Evolutionary conservation across 2,888 invertebrate genomes (phyloP).

Genomic region (Agrotis ipsilon): DNA sequence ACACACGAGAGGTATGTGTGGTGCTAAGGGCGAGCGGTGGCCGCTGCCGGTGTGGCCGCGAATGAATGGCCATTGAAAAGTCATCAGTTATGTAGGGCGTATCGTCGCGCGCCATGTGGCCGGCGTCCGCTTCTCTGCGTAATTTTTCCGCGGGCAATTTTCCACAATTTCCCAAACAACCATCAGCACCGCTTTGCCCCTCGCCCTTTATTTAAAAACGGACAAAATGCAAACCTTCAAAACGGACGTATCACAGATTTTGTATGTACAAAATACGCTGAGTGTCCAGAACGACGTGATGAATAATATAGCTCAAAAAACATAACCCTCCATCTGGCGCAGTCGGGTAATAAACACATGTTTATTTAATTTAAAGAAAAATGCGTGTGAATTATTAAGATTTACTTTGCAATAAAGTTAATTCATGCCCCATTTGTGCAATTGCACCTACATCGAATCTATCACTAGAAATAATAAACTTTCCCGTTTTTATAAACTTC

Average conservation of each 20-base stretch:
- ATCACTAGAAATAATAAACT: not conserved
- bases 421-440: no score
- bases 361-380: constrained; percentile 25
- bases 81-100: constrained; percentile 90
- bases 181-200: constrained; percentile 74
- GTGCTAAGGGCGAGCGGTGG: constrained; percentile 69
- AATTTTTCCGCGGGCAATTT: constrained; percentile 88
- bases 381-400: constrained; percentile 2
- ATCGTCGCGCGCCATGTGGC: constrained; percentile 89
- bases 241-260: constrained; percentile 67
- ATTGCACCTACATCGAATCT: not conserved
- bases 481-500: constrained; percentile 21
- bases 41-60: constrained; percentile 77
- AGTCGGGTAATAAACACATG: not conserved
- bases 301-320: constrained; percentile 68
- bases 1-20: constrained; percentile 74
- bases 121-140: constrained; percentile 78
- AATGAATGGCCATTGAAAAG: constrained; percentile 90
- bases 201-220: constrained; percentile 80
- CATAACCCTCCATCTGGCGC: no score
- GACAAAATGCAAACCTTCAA: constrained; percentile 73
- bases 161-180: constrained; percentile 85
- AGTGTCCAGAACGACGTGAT: constrained; percentile 66
- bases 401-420: not conserved
- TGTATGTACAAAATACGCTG: constrained; percentile 48